Percentiles rank a stretch among this genome's conserved stretches.
phyloP scores from a whole-genome alignment of 2,888 invertebrate genomes.

The Julus scanicus region DNA sequence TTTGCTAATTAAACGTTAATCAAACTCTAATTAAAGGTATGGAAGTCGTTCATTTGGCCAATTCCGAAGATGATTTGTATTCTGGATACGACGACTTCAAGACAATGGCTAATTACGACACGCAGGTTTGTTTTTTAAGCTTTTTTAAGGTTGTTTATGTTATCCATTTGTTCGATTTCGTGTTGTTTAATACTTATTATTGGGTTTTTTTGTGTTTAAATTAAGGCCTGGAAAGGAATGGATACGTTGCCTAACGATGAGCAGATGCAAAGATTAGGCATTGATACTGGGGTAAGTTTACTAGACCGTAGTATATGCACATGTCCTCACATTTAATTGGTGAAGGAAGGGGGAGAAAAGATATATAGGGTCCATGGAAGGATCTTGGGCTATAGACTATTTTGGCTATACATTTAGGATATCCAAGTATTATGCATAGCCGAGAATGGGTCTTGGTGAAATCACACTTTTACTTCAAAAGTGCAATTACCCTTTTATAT shows the following conservation, averaged over 20 bases:
- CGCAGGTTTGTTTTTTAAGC: background rate
- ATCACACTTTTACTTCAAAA: too few relatives aligned
- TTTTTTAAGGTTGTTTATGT: background rate
- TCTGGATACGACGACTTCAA: constrained; percentile 48
- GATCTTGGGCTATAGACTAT: too few relatives aligned
- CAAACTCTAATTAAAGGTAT: background rate
- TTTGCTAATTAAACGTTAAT: background rate
- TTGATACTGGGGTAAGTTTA: background rate
- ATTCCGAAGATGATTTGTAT: constrained; percentile 54
- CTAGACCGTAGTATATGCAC: too few relatives aligned
- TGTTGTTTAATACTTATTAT: background rate
- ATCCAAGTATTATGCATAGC: too few relatives aligned
- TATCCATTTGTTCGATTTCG: too few relatives aligned
- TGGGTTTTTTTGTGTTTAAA: too few relatives aligned
- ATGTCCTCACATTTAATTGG: too few relatives aligned
- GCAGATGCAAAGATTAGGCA: background rate
- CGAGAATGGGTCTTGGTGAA: too few relatives aligned
- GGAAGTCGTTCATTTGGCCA: constrained; percentile 48
- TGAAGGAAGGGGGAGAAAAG: too few relatives aligned
- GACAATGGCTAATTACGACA: background rate
- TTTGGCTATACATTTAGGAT: too few relatives aligned
- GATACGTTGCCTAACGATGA: background rate
- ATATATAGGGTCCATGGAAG: too few relatives aligned
- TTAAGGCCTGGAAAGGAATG: background rate
- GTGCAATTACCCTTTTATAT: too few relatives aligned